Conservation (phyloP, 1,140 invertebrate species). For the Drosophila carrolli region DNA sequence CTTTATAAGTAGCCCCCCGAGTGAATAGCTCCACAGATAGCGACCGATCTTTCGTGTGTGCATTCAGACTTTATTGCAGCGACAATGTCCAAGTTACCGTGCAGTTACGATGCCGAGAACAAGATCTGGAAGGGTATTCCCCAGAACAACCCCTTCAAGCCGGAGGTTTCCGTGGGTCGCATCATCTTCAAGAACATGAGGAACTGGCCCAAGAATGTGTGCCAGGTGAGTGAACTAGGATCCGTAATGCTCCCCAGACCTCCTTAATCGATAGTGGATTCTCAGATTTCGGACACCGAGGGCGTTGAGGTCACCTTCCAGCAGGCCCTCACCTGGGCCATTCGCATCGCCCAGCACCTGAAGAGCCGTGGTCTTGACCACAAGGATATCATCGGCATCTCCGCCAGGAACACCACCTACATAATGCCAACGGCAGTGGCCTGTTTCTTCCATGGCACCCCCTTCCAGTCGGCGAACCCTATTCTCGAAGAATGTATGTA, state of each 20-base stretch:
- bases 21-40: slow-evolving; percentile 22
- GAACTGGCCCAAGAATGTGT: slow-evolving; percentile 59
- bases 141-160: slow-evolving; percentile 36
- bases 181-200: slow-evolving; percentile 58
- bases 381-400: slow-evolving; percentile 59
- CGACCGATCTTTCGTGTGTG: slow-evolving; percentile 23
- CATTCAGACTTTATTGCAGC: slow-evolving; percentile 4
- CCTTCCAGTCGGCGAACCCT: slow-evolving; percentile 56
- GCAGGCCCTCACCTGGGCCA: slow-evolving; percentile 42
- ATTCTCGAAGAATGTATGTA: slow-evolving; percentile 49
- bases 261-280: background rate
- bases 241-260: background rate
- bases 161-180: slow-evolving; percentile 51
- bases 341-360: slow-evolving; percentile 52
- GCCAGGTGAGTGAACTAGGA: slow-evolving; percentile 41
- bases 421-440: slow-evolving; percentile 44
- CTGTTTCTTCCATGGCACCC: slow-evolving; percentile 55
- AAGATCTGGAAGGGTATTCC: slow-evolving; percentile 56
- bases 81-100: slow-evolving; percentile 50
- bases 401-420: slow-evolving; percentile 54
- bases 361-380: slow-evolving; percentile 37
- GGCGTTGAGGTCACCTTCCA: slow-evolving; percentile 40
- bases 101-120: slow-evolving; percentile 51
- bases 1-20: slow-evolving; percentile 41
- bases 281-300: slow-evolving; percentile 49